A percentile compares a stretch with the other conserved stretches of the same genome.
Conservation (phyloP, 2,888 invertebrate genomes). For the Campoplex nolae region DNA sequence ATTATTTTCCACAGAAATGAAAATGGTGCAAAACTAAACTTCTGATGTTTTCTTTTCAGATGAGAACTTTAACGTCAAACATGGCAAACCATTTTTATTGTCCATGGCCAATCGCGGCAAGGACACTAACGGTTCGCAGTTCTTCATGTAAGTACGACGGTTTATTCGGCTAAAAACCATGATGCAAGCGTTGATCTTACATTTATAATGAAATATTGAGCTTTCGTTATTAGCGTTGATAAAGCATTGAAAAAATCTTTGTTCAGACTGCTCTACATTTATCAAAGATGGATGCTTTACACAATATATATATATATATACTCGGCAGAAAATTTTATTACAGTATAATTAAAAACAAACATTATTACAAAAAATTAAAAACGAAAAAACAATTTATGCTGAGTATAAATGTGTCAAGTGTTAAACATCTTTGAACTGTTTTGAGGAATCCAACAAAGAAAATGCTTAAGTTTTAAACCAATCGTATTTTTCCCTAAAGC, state of each 20-base stretch:
- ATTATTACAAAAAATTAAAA: too few relatives aligned
- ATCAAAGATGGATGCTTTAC: neutral
- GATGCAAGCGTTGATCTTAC: neutral
- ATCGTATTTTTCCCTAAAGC: neutral
- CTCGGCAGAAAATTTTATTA: neutral
- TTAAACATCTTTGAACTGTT: neutral
- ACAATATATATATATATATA: neutral
- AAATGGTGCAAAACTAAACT: neutral
- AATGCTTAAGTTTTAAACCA: neutral
- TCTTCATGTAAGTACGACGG: constrained; percentile 97
- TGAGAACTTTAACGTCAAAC: constrained; percentile 95
- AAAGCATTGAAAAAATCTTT: neutral
- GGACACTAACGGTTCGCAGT: constrained; percentile 99
- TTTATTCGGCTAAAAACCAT: neutral
- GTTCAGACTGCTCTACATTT: neutral
- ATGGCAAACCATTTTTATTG: constrained; percentile 95
- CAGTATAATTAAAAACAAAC: neutral
- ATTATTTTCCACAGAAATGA: neutral
- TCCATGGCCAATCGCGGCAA: constrained; percentile 99
- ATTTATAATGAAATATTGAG: neutral
- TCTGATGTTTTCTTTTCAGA: constrained; percentile 87
- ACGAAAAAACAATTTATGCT: too few relatives aligned
- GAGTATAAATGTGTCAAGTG: neutral
- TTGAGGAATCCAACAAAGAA: neutral
- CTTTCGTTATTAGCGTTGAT: neutral